These are phyloP conservation scores for Rhimphoctona megacephalus DNA, from an alignment of 2,888 invertebrate species.

Conservation along the genomic window DNA sequence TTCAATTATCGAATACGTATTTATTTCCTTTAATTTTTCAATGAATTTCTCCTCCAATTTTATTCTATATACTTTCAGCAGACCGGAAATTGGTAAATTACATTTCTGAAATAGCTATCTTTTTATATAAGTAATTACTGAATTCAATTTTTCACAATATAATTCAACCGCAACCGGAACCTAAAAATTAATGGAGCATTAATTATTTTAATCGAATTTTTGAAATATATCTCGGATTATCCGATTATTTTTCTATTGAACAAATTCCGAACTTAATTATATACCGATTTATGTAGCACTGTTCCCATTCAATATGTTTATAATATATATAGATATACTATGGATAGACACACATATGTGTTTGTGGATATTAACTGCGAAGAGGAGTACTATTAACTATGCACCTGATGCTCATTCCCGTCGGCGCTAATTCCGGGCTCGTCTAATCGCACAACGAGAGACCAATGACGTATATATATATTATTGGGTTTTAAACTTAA, in stretches of 20 bases:
- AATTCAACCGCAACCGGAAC: not conserved
- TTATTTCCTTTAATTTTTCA: not conserved
- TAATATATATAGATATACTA: not conserved
- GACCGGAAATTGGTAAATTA: too few species aligned
- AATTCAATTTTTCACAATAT: too few species aligned
- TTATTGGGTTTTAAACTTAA: too few species aligned
- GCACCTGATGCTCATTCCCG: constrained; percentile 70
- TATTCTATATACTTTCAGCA: too few species aligned
- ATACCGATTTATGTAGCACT: not conserved
- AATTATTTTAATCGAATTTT: not conserved
- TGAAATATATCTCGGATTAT: not conserved
- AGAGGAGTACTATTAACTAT: constrained; percentile 64
- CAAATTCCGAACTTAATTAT: not conserved
- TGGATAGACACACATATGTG: not conserved
- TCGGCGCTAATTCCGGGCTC: constrained; percentile 68
- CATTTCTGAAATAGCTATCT: too few species aligned
- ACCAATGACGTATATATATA: not conserved
- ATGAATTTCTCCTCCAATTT: not conserved
- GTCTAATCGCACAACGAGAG: constrained; percentile 65
- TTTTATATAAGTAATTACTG: too few species aligned
- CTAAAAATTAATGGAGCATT: not conserved
- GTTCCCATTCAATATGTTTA: not conserved
- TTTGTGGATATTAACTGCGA: constrained; percentile 15
- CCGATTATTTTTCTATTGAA: not conserved
- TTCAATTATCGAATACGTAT: not conserved